Evolutionary conservation across 2,888 invertebrate genomes (phyloP).

Genomic region (Pammene aurita): DNA sequence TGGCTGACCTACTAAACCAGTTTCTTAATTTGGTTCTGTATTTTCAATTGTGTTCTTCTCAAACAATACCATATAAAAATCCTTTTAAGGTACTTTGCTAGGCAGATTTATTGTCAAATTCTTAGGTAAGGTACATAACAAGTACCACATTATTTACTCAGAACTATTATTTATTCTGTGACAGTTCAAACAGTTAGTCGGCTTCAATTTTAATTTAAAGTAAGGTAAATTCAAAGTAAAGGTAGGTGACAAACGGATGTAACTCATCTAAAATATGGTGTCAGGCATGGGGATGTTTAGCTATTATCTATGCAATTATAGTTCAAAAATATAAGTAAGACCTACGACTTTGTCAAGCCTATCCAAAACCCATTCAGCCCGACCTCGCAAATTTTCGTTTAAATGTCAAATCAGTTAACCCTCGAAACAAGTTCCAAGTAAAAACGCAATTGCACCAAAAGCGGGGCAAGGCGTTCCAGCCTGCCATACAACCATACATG

Average conservation of each 20-base stretch:
- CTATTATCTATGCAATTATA: too few relatives aligned
- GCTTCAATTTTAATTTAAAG: too few relatives aligned
- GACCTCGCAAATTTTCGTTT: constrained; percentile 18
- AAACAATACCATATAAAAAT: not conserved
- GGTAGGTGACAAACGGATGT: too few relatives aligned
- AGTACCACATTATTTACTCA: too few relatives aligned
- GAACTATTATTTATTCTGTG: too few relatives aligned
- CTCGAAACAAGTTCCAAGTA: constrained; percentile 34
- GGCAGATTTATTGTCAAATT: not conserved
- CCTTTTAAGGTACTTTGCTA: not conserved
- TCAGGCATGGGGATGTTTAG: too few relatives aligned
- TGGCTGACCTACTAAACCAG: not conserved
- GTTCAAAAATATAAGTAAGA: too few relatives aligned
- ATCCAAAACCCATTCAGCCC: not conserved
- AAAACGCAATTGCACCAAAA: constrained; percentile 39
- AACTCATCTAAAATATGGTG: too few relatives aligned
- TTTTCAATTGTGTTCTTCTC: not conserved
- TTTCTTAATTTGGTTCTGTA: not conserved
- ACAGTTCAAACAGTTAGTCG: too few relatives aligned
- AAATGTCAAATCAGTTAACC: constrained; percentile 38
- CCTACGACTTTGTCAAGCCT: not conserved
- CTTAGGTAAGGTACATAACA: too few relatives aligned
- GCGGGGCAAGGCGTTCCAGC: constrained; percentile 50
- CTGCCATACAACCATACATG: constrained; percentile 15
- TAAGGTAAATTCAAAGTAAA: too few relatives aligned